Evolutionary conservation across 2,113 vertebrate genomes (phyloP), one percentile per base, ranked within the genome.

Genomic region (Hydrolagus affinis): DNA sequence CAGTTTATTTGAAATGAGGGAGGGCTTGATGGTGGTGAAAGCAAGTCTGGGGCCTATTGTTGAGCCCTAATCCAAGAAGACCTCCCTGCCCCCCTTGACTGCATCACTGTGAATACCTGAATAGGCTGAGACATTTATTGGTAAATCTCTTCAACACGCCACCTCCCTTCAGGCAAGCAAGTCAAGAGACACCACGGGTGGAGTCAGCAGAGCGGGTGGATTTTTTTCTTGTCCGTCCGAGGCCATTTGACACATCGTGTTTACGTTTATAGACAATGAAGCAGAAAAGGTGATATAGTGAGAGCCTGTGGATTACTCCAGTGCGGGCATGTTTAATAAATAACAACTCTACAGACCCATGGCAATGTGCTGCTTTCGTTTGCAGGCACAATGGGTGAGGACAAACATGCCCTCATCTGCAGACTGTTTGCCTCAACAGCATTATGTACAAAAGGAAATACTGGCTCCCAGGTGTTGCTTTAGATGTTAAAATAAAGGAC

Each of bases 251-350:
- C 44, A 60, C 62, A 57, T 21, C 72, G 11, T 86, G 85, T 72
- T 85, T 86, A 86, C 68, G 72, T 71, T 80, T 85, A 62, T n/a
- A 59, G 28, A 86, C 56, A 78, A 74, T 69, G 19, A 60, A 44
- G 70, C 32, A 74, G 69, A 57, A 68, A 70, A 59, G 71, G 86
- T 85, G 75, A 66, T 76, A 73, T 56, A 75, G 62, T 60, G 76
- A 62, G 28, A 62, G 85, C 71, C 77, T 86, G 44, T 17, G 76
- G 85, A 73, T 86, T 71, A 77, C 73, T 80, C 70, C 85, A 86
- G 87, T 87, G 88, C 88, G 86, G 89, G 88, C 87, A 87, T 91
- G 90, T 92, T 93, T 90, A 90, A 89, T 92, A 93, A 93, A 92
- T 90, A 93, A 91, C 91, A 91, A 89, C 89, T 85, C 88, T 86